Percentiles rank a stretch among this genome's conserved stretches.
Conservation (phyloP, 2,113 vertebrate genomes). For the Chloebia gouldiae region DNA sequence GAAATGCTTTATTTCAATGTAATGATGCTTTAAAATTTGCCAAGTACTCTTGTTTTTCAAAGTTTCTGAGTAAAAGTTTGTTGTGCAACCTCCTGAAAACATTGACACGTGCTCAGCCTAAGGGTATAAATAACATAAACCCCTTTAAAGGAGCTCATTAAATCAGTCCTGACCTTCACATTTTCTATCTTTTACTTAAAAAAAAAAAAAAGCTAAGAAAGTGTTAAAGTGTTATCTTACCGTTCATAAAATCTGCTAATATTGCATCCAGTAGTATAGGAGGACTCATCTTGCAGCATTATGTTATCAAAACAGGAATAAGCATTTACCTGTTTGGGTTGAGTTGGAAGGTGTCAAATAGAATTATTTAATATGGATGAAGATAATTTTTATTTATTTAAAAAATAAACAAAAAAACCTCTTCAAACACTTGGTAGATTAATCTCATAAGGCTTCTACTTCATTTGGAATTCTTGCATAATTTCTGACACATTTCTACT, state of each 20-base stretch:
- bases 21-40: background rate
- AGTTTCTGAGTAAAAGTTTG: background rate
- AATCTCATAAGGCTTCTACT: background rate
- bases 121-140: background rate
- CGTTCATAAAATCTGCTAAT: background rate
- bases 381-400: background rate
- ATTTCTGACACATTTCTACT: background rate
- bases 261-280: background rate
- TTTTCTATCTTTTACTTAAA: background rate
- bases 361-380: background rate
- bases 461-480: background rate
- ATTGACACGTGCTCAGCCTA: no score
- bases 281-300: background rate
- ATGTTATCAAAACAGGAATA: background rate
- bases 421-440: background rate
- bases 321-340: background rate
- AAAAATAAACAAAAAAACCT: background rate
- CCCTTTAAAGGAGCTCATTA: background rate
- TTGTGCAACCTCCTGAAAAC: background rate
- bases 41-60: background rate
- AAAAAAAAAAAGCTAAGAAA: background rate
- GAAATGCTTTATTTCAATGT: background rate
- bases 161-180: fast-evolving
- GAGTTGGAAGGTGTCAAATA: background rate
- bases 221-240: background rate